phyloP scores from a whole-genome alignment of 2,113 vertebrate species.

The Oceanites oceanicus region DNA sequence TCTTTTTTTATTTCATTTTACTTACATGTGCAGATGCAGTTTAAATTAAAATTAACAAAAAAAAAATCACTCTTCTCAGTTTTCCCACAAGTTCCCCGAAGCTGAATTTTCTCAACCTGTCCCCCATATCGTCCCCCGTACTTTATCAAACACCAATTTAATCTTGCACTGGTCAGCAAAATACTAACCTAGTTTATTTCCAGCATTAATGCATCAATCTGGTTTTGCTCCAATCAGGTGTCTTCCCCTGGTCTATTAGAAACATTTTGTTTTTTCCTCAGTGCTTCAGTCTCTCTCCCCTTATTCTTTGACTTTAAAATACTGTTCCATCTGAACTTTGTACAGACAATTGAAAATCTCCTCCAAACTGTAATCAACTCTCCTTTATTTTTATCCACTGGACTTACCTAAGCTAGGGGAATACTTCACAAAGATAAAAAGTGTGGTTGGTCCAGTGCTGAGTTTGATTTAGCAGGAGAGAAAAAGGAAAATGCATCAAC shows the following conservation, averaged over 20 bases:
- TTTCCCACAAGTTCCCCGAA: not conserved
- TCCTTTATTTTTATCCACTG: not conserved
- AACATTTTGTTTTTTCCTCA: not conserved
- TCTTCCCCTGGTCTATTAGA: not conserved
- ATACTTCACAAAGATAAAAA: not conserved
- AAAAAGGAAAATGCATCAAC: not conserved
- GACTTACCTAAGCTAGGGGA: not conserved
- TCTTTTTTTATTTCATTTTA: constrained; percentile 38
- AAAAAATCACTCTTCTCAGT: not conserved
- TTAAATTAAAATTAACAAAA: not conserved
- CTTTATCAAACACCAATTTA: not conserved
- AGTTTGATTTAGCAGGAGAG: not conserved
- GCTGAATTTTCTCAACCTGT: not conserved
- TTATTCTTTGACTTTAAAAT: not conserved
- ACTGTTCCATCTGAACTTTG: not conserved
- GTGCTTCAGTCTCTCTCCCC: not conserved
- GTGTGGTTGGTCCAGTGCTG: accelerated
- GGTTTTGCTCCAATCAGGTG: not conserved
- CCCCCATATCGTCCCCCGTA: not conserved
- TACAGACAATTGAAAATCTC: not conserved
- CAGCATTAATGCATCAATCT: not conserved
- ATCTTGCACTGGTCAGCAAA: not conserved
- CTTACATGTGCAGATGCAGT: constrained; percentile 39
- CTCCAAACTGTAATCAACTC: not conserved
- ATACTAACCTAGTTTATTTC: not conserved